Conservation (phyloP, 2,113 vertebrate genomes). For the Synchiropus splendidus region DNA sequence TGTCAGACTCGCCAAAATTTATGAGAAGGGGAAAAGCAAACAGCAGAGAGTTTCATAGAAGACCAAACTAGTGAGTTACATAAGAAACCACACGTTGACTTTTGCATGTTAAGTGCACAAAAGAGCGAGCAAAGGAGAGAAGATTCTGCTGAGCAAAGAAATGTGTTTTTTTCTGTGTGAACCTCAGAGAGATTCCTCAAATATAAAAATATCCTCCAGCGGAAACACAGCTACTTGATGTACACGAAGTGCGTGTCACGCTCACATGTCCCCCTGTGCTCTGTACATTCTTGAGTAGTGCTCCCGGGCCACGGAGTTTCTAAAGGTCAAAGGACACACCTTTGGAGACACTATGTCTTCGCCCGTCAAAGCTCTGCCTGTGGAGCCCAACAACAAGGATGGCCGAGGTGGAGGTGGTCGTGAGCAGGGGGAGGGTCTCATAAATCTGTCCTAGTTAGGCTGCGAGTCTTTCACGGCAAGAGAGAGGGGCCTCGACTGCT, state of each 20-base stretch:
- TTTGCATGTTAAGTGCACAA: neutral
- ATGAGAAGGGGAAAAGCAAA: slow-evolving; percentile 20
- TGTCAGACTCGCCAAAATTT: slow-evolving; percentile 4
- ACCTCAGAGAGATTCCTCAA: too few relatives aligned
- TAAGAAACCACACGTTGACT: slow-evolving; percentile 11
- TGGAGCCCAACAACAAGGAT: slow-evolving; percentile 13
- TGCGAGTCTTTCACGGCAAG: slow-evolving; percentile 32
- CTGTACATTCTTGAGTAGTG: slow-evolving; percentile 36
- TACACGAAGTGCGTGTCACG: too few relatives aligned
- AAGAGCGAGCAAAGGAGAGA: neutral
- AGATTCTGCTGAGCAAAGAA: too few relatives aligned
- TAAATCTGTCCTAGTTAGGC: slow-evolving; percentile 45
- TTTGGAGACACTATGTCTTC: slow-evolving; percentile 23
- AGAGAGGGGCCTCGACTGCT: slow-evolving; percentile 10
- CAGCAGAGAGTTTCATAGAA: slow-evolving; percentile 1
- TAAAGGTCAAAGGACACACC: slow-evolving; percentile 33
- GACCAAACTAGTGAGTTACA: slow-evolving; percentile 9
- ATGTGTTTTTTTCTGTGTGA: neutral
- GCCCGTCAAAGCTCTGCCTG: slow-evolving; percentile 9
- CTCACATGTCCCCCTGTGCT: slow-evolving; percentile 33
- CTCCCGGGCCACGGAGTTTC: slow-evolving; percentile 34
- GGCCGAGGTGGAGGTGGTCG: slow-evolving; percentile 1
- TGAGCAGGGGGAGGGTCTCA: slow-evolving; percentile 8
- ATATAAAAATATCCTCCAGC: too few relatives aligned
- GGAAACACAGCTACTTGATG: too few relatives aligned